phyloP scores from a whole-genome alignment of 2,113 vertebrate species.

The Blennius ocellaris region DNA sequence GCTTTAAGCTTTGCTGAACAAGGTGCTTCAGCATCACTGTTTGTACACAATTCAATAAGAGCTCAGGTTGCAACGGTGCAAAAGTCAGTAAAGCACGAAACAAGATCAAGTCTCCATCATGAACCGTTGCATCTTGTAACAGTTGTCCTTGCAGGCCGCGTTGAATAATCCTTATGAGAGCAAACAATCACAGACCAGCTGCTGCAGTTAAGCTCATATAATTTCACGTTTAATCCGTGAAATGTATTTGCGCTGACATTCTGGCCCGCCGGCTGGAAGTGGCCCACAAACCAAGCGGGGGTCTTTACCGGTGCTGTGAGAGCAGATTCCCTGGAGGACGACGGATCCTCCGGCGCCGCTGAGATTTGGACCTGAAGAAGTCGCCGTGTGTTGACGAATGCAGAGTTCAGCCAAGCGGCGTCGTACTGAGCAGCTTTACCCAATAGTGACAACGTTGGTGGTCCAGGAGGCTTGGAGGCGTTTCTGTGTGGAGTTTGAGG shows the following conservation, averaged over 20 bases:
- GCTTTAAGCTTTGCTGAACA: no score
- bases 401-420: no score
- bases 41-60: background rate
- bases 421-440: no score
- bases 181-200: conserved; percentile 32
- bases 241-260: conserved; percentile 13
- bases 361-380: background rate
- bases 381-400: no score
- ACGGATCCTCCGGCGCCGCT: no score
- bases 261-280: background rate
- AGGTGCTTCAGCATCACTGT: background rate
- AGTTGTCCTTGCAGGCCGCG: conserved; percentile 17
- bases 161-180: conserved; percentile 24
- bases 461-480: no score
- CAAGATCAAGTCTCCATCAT: background rate
- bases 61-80: no score
- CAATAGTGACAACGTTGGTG: no score
- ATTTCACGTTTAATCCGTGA: conserved; percentile 30
- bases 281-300: no score
- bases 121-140: conserved; percentile 1
- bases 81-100: background rate
- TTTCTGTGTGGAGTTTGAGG: no score
- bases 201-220: conserved; percentile 25
- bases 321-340: no score
- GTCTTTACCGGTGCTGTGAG: no score